A percentile compares a stretch with the other conserved stretches of the same genome.
Evolutionary conservation across 2,888 invertebrate genomes (phyloP).

Genomic region (Timandra comae): DNA sequence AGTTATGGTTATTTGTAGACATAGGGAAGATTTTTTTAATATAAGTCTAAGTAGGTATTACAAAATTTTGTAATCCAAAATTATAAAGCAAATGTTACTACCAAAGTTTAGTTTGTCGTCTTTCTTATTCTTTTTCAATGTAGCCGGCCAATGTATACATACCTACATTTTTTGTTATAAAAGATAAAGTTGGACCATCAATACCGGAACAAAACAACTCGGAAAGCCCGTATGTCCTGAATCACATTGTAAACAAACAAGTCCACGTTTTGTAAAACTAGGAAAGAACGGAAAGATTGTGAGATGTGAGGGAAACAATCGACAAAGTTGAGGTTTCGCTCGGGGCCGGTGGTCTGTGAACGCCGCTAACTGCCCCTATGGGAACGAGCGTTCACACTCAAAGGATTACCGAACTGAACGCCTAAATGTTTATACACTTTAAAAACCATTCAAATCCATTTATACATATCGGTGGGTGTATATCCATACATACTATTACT

Average conservation of each 20-base stretch:
- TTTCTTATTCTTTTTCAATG: too few species aligned
- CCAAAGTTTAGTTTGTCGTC: too few species aligned
- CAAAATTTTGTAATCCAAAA: too few species aligned
- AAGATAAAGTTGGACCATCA: slow-evolving; percentile 1
- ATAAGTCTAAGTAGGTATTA: too few species aligned
- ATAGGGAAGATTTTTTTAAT: too few species aligned
- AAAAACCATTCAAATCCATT: too few species aligned
- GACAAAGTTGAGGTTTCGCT: slow-evolving; percentile 13
- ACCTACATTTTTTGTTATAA: too few species aligned
- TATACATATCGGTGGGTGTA: too few species aligned
- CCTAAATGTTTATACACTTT: slow-evolving; percentile 3
- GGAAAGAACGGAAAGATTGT: slow-evolving; percentile 17
- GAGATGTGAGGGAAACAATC: slow-evolving; percentile 20
- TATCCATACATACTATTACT: too few species aligned
- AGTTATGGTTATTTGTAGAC: too few species aligned
- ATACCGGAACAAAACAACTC: slow-evolving; percentile 9
- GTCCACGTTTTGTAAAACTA: slow-evolving; percentile 13
- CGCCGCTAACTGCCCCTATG: slow-evolving; percentile 25
- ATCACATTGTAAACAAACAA: slow-evolving; percentile 19
- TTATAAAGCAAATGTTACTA: too few species aligned
- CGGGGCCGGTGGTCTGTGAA: slow-evolving; percentile 10
- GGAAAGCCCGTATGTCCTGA: slow-evolving; percentile 17
- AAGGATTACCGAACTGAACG: slow-evolving; percentile 12
- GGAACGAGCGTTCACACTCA: slow-evolving; percentile 16
- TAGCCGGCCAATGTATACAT: too few species aligned